Base-by-base conservation (phyloP, 2,888 invertebrate genomes). In the Drosophila anomalipes region DNA sequence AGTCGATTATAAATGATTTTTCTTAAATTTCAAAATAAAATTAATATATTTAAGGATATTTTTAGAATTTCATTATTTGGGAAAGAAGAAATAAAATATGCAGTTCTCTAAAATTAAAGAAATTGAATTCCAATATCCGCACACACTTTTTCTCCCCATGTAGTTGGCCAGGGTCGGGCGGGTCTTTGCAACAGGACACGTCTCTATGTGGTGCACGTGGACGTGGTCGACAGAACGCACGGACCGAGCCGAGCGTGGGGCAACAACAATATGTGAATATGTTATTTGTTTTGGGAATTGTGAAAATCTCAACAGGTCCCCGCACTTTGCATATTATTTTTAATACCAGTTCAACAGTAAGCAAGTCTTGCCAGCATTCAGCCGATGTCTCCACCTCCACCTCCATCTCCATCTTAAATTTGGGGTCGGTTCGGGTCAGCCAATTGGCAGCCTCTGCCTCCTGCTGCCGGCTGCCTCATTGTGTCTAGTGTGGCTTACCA, bases 241-340 rank as follows among this genome's bases (percentile, higher is more conserved):
- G 35, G 37, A 57, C 37, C 35, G 26, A 56, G 57, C 37, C 35
- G 26, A 56, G 57, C 19, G 57, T 35, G 56, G 22, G 3, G 30
- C 39, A 41, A 39, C 79, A 87, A 87, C 89, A 91, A 91, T 90
- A 92, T 91, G 91, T 91, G 91, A 91, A 91, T 91, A 92, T 90
- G 90, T 91, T 91, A 92, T 91, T 91, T 92, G 92, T 91, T 92
- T 81, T 83, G 92, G 92, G 92, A 92, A 92, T 92, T 91, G 86
- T 71, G 83, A 89, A 92, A 91, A 92, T 92, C 92, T 92, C 92
- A 92, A 92, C 92, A 92, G 92, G 91, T 92, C 91, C 91, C 89
- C 90, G 92, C 92, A 91, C 91, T 92, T 91, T 91, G 86, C 90
- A 88, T 89, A 88, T 91, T 88, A 88, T 88, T 88, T 88, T 90